Base-by-base conservation (phyloP, 2,113 vertebrate genomes). In the Ifrita kowaldi region DNA sequence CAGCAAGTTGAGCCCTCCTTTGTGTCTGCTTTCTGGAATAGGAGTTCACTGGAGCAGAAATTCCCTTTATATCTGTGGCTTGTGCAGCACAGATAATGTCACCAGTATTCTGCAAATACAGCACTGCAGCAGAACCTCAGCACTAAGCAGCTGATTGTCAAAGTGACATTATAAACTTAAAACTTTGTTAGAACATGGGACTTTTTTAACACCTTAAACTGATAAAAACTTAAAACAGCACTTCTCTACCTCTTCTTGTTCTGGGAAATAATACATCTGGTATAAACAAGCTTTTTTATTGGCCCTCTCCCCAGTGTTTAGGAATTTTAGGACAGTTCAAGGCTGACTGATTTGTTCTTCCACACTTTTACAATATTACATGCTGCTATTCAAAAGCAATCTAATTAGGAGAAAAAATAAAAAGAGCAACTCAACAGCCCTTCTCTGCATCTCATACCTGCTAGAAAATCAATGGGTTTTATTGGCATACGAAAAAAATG, bases 41-140 rank as follows among this genome's bases (percentile, higher is more conserved):
- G 13, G 49, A 90, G n/a, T 27, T 94, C 41, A 73, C 50, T 90
- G 70, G 37, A 91, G 82, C 85, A 88, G 85, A 88, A 95, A 88
- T 71, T 71, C 47, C 41, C 90, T 90, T 89, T 67, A 15, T 68
- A 68, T 47, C 68, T 64, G 50, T 33, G 65, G 39, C 44, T 41
- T 95, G 46, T 77, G 50, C 68, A 69, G 39, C 42, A 62, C 32
- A 95, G 69, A 80, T 68, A 84, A 63, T 17, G 17, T 37, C 13
- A 13, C 37, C 10, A 24, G 39, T 32, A 41, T 68, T 90, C 57
- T 76, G 75, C 57, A 88, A 83, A 73, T 9, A 37, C 46, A 68
- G 74, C 39, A 59, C 35, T 75, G 70, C 65, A 93, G 57, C 35
- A 82, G 60, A 83, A 47, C 13, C 27, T 55, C 52, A 73, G 26